These are phyloP conservation scores for Marmota monax DNA, from an alignment of 2,113 vertebrate genomes.

Conservation along the genomic window DNA sequence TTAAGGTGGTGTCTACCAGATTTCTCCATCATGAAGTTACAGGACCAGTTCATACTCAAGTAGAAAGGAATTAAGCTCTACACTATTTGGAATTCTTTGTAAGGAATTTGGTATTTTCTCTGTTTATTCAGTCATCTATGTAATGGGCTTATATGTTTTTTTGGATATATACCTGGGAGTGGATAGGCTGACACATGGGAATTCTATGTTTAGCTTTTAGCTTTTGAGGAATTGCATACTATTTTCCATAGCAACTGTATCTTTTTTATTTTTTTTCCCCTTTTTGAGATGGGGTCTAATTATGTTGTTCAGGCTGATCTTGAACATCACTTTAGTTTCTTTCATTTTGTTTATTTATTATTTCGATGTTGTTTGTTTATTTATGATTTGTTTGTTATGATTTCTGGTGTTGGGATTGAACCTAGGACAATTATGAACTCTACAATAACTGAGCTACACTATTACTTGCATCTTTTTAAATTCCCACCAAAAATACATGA, in stretches of 20 bases:
- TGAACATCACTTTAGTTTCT: neutral
- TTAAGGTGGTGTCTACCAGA: neutral
- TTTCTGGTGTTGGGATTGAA: neutral
- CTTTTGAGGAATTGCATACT: conserved; percentile 9
- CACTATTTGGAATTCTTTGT: neutral
- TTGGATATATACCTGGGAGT: neutral
- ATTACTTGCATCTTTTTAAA: neutral
- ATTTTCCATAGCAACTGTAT: conserved; percentile 18
- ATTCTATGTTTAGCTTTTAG: conserved; percentile 35
- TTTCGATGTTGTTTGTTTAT: too few species aligned
- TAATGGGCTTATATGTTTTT: neutral
- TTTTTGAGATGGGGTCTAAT: neutral
- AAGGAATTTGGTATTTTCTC: neutral
- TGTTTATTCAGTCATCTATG: neutral
- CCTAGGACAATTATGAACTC: neutral
- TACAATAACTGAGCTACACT: neutral
- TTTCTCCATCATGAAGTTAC: neutral
- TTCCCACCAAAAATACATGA: neutral
- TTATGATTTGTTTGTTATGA: neutral
- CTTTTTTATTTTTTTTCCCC: neutral
- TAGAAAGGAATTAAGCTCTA: neutral
- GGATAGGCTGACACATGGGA: neutral
- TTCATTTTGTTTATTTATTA: neutral
- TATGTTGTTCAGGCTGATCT: neutral
- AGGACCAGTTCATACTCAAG: neutral